Base-by-base conservation (phyloP, 2,888 invertebrate genomes). In the Ypsolopha sequella region DNA sequence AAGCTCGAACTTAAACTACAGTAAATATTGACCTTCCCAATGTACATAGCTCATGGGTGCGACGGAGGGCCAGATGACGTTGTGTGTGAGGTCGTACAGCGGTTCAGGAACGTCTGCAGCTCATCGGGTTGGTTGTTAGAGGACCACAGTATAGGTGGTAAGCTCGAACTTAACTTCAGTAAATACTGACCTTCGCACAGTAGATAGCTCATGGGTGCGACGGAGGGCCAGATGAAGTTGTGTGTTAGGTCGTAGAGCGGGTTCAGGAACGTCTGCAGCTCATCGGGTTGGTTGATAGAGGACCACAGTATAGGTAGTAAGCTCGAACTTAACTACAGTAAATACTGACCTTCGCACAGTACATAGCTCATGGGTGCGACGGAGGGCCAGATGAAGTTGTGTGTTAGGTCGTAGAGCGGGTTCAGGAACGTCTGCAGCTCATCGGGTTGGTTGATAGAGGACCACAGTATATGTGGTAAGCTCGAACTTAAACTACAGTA, bases 31-130 rank as follows among this genome's bases (percentile, higher is more conserved):
- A 88, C 88, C 89, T 64, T 88, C 89, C 94, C 94, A 94, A 41
- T 94, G 75, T 64, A 97, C 95, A 70, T 96, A 89, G 85, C 96
- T 97, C 76, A 98, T 96, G 7, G 99, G 98, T 2, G 98, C 98
- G 0, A 99, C 97, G 6, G 97, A 97, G 0, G 99, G 99, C 99
- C 99, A 99, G 63, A 99, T 94, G 2, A 97, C 95, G 55, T 89
- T 88, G 33, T 92, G 91, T 76, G 98, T 97, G 13, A 98, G 98
- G 62, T 98, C 97, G 73, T 99, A 99, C 57, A 98, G 80, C 0
- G 97, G 88, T 98, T 99, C 66, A 98, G 88, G 71, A 94, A 91
- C 4, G 91, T 89, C 48, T 93, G 91, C 53, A 99, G 79, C 44
- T 95, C 90, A 64, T 96, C 95, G 0, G 97, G 97, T 60, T 95